These are phyloP conservation scores for Enteromius radiatus DNA, from an alignment of 2,797 vertebrate genomes.

Conservation along the genomic window DNA sequence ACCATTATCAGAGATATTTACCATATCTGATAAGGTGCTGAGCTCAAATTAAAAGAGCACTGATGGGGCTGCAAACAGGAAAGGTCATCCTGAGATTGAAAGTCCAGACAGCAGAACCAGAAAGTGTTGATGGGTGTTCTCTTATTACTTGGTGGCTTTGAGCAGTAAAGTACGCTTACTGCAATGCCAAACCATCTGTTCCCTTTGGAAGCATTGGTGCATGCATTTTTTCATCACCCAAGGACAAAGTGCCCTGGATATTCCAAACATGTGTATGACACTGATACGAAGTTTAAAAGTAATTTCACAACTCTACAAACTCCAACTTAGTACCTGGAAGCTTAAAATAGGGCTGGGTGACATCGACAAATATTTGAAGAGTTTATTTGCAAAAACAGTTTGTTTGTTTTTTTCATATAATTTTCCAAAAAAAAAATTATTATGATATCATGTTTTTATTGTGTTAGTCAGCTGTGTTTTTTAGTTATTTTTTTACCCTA, in stretches of 20 bases:
- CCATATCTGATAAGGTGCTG: not conserved
- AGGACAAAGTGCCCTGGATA: constrained; percentile 60
- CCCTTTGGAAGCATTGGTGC: constrained; percentile 59
- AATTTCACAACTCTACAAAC: constrained; percentile 26
- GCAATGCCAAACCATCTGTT: constrained; percentile 66
- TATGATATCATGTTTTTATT: too few species aligned
- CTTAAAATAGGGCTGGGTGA: constrained; percentile 1
- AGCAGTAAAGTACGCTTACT: constrained; percentile 60
- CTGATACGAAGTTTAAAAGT: constrained; percentile 31
- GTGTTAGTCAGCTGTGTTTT: too few species aligned
- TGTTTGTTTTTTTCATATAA: too few species aligned
- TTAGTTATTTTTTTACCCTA: too few species aligned
- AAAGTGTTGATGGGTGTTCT: constrained; percentile 59
- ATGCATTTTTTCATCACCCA: constrained; percentile 55
- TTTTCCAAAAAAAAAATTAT: too few species aligned
- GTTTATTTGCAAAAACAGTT: too few species aligned
- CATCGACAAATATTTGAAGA: not conserved
- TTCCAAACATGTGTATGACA: constrained; percentile 42
- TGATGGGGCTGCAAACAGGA: constrained; percentile 38
- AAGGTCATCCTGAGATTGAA: constrained; percentile 57
- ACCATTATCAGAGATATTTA: not conserved
- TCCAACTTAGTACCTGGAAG: not conserved
- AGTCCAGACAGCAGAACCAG: constrained; percentile 56
- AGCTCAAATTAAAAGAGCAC: constrained; percentile 26
- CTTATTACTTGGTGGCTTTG: constrained; percentile 60